phyloP scores from a whole-genome alignment of 2,797 vertebrate species.

The Rhinichthys osculus region DNA sequence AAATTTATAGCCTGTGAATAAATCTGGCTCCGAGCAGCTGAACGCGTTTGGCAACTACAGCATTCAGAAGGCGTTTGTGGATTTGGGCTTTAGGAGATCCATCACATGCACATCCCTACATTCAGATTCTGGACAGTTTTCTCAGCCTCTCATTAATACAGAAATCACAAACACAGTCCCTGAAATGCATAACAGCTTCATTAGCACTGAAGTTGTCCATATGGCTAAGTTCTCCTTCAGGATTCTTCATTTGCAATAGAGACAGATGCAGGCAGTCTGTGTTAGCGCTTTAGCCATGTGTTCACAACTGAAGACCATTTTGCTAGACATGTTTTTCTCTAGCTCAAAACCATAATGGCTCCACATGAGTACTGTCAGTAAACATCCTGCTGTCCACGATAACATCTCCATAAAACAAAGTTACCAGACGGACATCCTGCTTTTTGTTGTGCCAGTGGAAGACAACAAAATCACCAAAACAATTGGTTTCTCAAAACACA shows the following conservation, averaged over 20 bases:
- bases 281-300: slow-evolving; percentile 38
- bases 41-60: background rate
- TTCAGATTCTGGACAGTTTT: slow-evolving; percentile 6
- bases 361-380: slow-evolving; percentile 36
- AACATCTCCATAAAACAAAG: slow-evolving; percentile 30
- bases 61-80: background rate
- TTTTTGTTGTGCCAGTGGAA: background rate
- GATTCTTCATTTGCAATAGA: slow-evolving; percentile 44
- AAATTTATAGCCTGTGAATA: slow-evolving; percentile 23
- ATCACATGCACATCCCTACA: slow-evolving; percentile 20
- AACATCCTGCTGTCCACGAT: slow-evolving; percentile 29
- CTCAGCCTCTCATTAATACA: slow-evolving; percentile 32
- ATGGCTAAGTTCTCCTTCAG: slow-evolving; percentile 52
- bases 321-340: slow-evolving; percentile 7
- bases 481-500: background rate
- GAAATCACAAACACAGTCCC: slow-evolving; percentile 35
- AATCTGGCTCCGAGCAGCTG: background rate
- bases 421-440: slow-evolving; percentile 25
- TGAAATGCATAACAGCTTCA: slow-evolving; percentile 50
- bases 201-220: slow-evolving; percentile 53
- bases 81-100: background rate
- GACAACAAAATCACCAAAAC: background rate
- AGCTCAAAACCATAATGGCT: slow-evolving; percentile 40
- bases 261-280: slow-evolving; percentile 54
- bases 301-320: slow-evolving; percentile 47